Conservation (phyloP, 2,113 vertebrate genomes). For the Eudorcas thomsonii region DNA sequence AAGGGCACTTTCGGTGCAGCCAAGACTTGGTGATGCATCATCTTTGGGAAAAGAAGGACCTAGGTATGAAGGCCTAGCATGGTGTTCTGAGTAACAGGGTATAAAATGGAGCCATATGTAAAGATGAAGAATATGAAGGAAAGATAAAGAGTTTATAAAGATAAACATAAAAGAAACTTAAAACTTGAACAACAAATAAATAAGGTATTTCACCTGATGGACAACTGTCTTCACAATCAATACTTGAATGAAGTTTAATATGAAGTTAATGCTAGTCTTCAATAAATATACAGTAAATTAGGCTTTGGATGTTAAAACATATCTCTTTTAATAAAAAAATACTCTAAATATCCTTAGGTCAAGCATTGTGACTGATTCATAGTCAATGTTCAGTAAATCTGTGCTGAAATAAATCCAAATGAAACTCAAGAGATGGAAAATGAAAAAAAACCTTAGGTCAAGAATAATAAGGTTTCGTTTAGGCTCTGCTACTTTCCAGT, state of each 20-base stretch:
- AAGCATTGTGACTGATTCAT: background rate
- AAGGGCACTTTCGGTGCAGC: too few relatives aligned
- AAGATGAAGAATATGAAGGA: background rate
- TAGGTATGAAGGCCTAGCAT: background rate
- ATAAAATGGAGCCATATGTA: background rate
- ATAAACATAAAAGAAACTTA: background rate
- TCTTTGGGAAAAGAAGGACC: background rate
- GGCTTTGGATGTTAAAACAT: background rate
- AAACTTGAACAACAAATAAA: background rate
- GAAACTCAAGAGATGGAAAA: background rate
- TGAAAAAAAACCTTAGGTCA: background rate
- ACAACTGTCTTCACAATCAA: background rate
- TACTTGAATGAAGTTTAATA: background rate
- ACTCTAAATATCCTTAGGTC: background rate
- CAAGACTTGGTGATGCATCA: background rate
- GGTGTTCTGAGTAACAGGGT: background rate
- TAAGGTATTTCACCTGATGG: background rate
- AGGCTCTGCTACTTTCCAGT: background rate
- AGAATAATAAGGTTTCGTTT: background rate
- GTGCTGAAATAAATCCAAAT: background rate
- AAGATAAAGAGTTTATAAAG: background rate
- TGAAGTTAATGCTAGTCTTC: background rate
- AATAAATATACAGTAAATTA: background rate
- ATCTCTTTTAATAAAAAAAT: background rate
- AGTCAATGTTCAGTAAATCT: background rate